Evolutionary conservation across 2,888 invertebrate genomes (phyloP).

Genomic region (Julus scandinavius): DNA sequence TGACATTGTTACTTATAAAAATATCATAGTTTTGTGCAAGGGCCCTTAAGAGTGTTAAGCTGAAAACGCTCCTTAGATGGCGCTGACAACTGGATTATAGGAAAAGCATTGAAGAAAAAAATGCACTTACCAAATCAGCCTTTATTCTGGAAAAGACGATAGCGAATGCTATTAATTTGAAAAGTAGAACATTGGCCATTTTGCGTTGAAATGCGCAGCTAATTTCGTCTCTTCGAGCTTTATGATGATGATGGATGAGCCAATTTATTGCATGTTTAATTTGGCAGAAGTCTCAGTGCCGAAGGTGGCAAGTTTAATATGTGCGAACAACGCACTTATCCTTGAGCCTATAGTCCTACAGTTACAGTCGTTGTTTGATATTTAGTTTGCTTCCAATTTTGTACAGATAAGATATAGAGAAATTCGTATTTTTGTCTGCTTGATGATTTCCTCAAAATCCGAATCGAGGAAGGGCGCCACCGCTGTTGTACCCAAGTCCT

Average conservation of each 20-base stretch:
- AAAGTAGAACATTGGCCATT: neutral
- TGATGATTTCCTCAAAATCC: neutral
- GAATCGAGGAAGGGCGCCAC: neutral
- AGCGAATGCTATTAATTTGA: neutral
- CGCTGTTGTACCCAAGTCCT: too few relatives aligned
- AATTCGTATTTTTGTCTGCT: neutral
- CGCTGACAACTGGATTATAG: neutral
- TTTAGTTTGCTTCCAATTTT: neutral
- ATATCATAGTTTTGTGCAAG: too few relatives aligned
- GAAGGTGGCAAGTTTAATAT: constrained; percentile 6
- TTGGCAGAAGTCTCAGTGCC: neutral
- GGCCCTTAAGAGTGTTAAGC: too few relatives aligned
- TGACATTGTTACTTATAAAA: too few relatives aligned
- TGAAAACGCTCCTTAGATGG: neutral
- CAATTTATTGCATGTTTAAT: constrained; percentile 1
- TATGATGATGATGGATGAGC: neutral
- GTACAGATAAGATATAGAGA: neutral
- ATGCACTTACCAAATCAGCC: neutral
- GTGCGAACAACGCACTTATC: neutral
- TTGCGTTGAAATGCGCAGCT: neutral
- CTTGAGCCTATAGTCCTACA: neutral
- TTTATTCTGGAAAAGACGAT: neutral
- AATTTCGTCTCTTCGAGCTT: neutral
- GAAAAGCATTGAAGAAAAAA: neutral
- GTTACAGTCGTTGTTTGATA: neutral